Evolutionary conservation across 2,113 vertebrate species (phyloP), one percentile per base, ranked within the genome.

Genomic region (Athene noctua): DNA sequence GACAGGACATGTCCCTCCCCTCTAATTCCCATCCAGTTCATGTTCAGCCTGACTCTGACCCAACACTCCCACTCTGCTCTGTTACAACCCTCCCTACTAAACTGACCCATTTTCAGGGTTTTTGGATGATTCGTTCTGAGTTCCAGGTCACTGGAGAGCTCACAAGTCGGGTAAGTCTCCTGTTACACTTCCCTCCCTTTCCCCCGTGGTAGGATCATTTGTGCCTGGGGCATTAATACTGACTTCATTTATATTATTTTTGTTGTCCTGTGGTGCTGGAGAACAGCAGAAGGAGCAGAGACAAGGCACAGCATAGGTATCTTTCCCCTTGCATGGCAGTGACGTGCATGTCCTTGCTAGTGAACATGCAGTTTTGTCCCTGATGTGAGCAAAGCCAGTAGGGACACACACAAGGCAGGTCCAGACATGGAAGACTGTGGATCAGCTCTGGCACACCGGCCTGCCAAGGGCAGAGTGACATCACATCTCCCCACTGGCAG

Each of bases 71-170:
- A 47, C 2, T 3, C 70, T 72, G 42, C 52, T 83, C 78, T 65
- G 44, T 90, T 92, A 86, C 36, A 80, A 72, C 46, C 46, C 49
- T 93, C 40, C 23, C 25, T 46, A 26, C 42, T 65, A 36, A 94
- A 72, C 40, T 72, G 71, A 86, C 40, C 44, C 79, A 88, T 94
- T 97, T 86, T 80, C 38, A 63, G n/a, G n/a, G 9, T 65, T 92
- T 95, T 77, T 75, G 8, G 51, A 15, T 5, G 20, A 93, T 58
- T 88, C 51, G 81, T 70, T 67, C 74, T 29, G 67, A 92, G 49
- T 68, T 94, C 55, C 89, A 92, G 75, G 86, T 92, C 94, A 92
- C 52, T 55, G 38, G 79, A 92, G 86, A 88, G 74, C 79, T 82
- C 7, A 1, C 38, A 66, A 86, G 38, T 47, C 91, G 75, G 66